Base-by-base conservation (phyloP, 2,113 vertebrate species). In the Brienomyrus brachyistius region DNA sequence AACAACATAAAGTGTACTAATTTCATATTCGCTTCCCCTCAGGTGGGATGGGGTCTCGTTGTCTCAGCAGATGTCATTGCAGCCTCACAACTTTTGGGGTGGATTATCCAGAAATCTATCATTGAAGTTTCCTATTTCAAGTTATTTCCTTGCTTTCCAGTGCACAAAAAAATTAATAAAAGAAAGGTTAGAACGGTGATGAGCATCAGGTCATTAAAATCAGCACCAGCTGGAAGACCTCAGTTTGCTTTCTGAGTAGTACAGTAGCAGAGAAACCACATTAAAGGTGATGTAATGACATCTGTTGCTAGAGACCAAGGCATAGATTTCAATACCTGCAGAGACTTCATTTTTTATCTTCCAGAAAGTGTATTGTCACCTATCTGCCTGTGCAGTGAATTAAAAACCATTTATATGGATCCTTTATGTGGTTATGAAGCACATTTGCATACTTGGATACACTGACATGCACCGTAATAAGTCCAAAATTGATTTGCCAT, bases 241-340 rank as follows among this genome's bases (percentile, higher is more conserved):
- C 88, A 90, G 91, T 92, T 80, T 87, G 89, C 87, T 92, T 91
- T 87, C 92, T 91, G 84, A 91, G 2, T 7, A 21, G 77, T 45
- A n/a, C 1, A 84, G 45, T 48, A 47, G 23, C 40, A 48, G 82
- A 80, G 15, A 40, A 80, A 80, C 74, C 74, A 80, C 43, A 80
- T 80, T 47, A 84, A 84, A 48, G 82, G 10, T n/a, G 82, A 84
- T 48, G 19, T 48, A 84, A 84, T 13, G 45, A 94, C 90, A 91
- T 90, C 92, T 92, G 91, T 91, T 92, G 90, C 91, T 90, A 40
- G 45, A 88, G 52, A 92, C 77, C 90, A 62, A 84, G 51, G 91
- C 45, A 48, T 3, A 43, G 43, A 84, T 48, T 84, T 84, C 82
- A 84, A n/a, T 84, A 4, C 40, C 45, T 9, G 8, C 31, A 35